Evolutionary conservation across 2,797 vertebrate genomes (phyloP), one percentile per base, ranked within the genome.

Genomic region (Dicrostonyx torquatus): DNA sequence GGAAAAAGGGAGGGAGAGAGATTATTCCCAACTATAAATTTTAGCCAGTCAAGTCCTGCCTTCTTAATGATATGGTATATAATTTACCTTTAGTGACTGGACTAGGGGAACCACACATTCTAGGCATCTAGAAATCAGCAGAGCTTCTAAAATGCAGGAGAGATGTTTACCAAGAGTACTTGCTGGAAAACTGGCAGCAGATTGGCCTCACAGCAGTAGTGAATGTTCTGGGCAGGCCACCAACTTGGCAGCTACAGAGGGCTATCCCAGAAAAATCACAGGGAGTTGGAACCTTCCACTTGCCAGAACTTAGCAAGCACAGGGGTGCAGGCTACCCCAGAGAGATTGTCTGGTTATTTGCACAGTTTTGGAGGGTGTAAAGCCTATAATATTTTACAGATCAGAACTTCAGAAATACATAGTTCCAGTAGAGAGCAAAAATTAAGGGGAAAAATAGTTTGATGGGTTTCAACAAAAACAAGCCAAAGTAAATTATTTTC

Each of bases 221-320:
- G 55, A 95, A 77, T 90, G 80, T 93, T 92, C 75, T 66, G 87
- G 91, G 84, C 45, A 58, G 43, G 62, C 60, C 60, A 83, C 70
- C 85, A 82, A 68, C 53, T 87, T 94, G 37, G 72, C 62, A 68
- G 31, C 5, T 48, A 29, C 62, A 68, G 26, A 14, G 9, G 24
- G 66, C 15, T 88, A 75, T 53, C 89, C 80, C 77, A 88, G 68
- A 64, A 72, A 95, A 93, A 91, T 91, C 87, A 87, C 92, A 89
- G 24, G 1, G 73, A 84, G 31, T 43, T 68, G 58, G 77, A 64
- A 73, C 22, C 22, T 80, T 85, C n/a, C 83, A 48, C 70, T 82
- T 84, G 90, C 94, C 58, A 24, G 62, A 93, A 45, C 15, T 66
- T 68, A 80, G 68, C 29, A 84, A 92, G 43, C 31, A 48, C 64